Evolutionary conservation across 2,113 vertebrate species (phyloP).

Genomic region (Neolamprologus tretocephalus): DNA sequence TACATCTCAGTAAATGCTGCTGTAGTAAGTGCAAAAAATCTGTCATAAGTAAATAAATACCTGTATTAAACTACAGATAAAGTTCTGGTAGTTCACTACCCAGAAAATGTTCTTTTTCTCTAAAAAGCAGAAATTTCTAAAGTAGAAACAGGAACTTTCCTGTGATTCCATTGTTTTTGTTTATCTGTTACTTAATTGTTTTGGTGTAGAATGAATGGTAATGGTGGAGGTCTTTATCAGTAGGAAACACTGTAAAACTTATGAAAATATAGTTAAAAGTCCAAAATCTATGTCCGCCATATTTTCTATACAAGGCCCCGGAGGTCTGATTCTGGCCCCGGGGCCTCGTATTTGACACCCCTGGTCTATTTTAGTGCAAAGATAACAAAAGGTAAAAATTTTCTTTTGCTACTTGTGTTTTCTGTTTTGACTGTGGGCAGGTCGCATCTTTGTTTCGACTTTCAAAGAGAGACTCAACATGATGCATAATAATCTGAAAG

Average conservation of each 20-base stretch:
- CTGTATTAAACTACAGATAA: neutral
- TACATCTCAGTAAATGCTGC: neutral
- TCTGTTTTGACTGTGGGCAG: neutral
- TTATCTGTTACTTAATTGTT: neutral
- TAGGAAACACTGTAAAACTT: neutral
- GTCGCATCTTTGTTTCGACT: neutral
- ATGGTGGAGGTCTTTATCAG: neutral
- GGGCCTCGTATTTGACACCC: neutral
- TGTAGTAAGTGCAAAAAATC: neutral
- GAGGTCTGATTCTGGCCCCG: neutral
- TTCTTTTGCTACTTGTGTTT: neutral
- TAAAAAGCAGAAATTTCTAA: neutral
- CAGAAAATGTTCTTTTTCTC: neutral
- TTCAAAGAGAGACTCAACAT: neutral
- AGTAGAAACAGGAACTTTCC: neutral
- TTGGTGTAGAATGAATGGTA: neutral
- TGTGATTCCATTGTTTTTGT: neutral
- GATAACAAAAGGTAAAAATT: neutral
- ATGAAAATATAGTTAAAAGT: neutral
- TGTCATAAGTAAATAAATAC: neutral
- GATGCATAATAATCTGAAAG: neutral
- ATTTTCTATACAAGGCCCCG: neutral
- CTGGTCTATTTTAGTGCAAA: neutral
- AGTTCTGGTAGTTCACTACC: neutral
- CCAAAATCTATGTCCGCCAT: neutral